These are phyloP conservation scores for Pseudomyrmex flavicornis DNA, from an alignment of 1,140 invertebrate species.

Conservation along the genomic window DNA sequence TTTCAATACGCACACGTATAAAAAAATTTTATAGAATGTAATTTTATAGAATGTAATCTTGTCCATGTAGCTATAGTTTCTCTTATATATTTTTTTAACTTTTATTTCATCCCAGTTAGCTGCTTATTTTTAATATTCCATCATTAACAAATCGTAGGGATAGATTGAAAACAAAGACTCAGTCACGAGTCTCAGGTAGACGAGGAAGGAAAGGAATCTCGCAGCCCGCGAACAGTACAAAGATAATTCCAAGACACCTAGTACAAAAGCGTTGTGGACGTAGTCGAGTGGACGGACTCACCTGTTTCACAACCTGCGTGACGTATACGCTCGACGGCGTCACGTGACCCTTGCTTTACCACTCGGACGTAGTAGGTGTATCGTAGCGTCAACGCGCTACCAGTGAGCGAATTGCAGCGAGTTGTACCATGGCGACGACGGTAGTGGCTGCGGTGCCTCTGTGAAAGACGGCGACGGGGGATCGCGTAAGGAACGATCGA, in stretches of 20 bases:
- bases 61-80: background rate
- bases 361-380: slow-evolving; percentile 66
- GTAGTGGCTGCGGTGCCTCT: slow-evolving; percentile 49
- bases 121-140: background rate
- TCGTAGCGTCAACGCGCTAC: slow-evolving; percentile 53
- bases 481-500: slow-evolving; percentile 42
- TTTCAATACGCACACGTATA: too few relatives aligned
- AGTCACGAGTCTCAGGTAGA: background rate
- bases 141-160: background rate
- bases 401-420: slow-evolving; percentile 4
- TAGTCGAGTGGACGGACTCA: slow-evolving; percentile 71
- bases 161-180: background rate
- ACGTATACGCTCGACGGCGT: slow-evolving; percentile 74
- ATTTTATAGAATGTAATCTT: background rate
- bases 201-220: background rate
- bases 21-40: background rate
- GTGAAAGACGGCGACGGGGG: slow-evolving; percentile 11
- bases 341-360: slow-evolving; percentile 80
- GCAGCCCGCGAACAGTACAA: background rate
- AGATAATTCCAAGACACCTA: background rate
- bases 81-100: too few relatives aligned
- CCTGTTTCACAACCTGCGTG: slow-evolving; percentile 85
- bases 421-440: slow-evolving; percentile 36
- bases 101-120: background rate
- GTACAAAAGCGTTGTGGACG: background rate